These are phyloP conservation scores for Osmerus mordax DNA, from an alignment of 2,113 vertebrate genomes.

Conservation along the genomic window DNA sequence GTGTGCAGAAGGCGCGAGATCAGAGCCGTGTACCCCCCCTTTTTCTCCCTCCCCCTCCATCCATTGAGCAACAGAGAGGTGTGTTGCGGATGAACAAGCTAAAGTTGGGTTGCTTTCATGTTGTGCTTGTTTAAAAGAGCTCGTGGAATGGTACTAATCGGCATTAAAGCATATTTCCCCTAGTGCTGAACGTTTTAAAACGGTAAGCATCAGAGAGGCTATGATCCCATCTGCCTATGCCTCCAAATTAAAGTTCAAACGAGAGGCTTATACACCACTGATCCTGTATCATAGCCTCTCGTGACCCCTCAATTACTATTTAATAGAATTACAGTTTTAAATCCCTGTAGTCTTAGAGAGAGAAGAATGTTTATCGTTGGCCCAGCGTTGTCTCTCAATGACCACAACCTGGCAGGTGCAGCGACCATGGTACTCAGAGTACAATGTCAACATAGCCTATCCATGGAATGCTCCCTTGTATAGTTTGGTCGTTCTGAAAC, in stretches of 20 bases:
- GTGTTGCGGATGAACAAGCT: constrained; percentile 28
- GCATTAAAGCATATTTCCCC: constrained; percentile 71
- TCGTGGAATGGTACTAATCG: constrained; percentile 68
- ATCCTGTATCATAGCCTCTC: constrained; percentile 79
- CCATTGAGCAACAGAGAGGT: constrained; percentile 21
- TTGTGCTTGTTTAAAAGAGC: constrained; percentile 67
- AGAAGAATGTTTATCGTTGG: constrained; percentile 70
- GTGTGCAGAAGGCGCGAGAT: constrained; percentile 71
- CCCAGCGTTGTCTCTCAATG: constrained; percentile 42
- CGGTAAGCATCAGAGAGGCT: constrained; percentile 68
- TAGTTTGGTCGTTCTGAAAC: not conserved
- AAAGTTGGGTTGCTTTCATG: constrained; percentile 67
- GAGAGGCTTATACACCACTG: constrained; percentile 71
- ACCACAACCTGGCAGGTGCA: constrained; percentile 55
- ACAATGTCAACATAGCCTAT: not conserved
- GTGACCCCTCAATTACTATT: constrained; percentile 79
- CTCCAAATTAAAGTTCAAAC: constrained; percentile 79
- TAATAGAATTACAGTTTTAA: constrained; percentile 82
- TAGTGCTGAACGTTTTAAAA: constrained; percentile 63
- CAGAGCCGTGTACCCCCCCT: constrained; percentile 52
- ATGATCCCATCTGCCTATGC: constrained; percentile 79
- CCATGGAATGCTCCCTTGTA: not conserved
- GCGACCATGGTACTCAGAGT: constrained; percentile 2
- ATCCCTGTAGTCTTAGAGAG: constrained; percentile 72
- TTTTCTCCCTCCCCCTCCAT: constrained; percentile 23